phyloP scores from a whole-genome alignment of 2,113 vertebrate genomes.

The Nyctibius bracteatus region DNA sequence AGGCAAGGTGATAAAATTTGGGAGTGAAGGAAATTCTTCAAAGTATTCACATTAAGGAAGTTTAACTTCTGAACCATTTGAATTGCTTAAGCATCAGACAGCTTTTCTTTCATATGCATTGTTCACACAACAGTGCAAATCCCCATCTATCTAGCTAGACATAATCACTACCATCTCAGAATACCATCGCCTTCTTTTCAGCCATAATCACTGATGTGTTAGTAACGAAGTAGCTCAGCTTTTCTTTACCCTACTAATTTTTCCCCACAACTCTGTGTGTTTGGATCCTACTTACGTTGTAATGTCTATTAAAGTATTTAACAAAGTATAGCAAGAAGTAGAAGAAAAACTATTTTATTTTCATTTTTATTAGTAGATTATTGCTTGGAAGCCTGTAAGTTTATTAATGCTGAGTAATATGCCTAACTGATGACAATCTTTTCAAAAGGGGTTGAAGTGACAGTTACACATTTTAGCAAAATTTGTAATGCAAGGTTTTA shows the following conservation, averaged over 20 bases:
- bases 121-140: constrained; percentile 21
- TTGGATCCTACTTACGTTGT: neutral
- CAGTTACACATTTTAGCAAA: neutral
- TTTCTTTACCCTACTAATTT: neutral
- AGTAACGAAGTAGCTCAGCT: neutral
- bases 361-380: neutral
- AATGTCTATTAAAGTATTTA: neutral
- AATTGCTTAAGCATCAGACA: constrained; percentile 11
- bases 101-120: constrained; percentile 4
- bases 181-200: neutral
- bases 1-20: constrained; percentile 33
- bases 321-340: neutral
- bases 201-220: neutral
- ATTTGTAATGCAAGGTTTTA: neutral
- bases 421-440: neutral
- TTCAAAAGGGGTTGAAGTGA: neutral
- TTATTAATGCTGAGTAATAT: neutral
- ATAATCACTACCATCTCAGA: neutral
- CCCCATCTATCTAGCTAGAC: neutral
- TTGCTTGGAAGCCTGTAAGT: neutral
- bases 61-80: constrained; percentile 15
- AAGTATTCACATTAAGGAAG: constrained; percentile 4
- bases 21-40: constrained; percentile 26
- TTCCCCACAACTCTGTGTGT: neutral
- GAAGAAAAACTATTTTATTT: neutral